Base-by-base conservation (phyloP, 2,888 invertebrate species). In the Furcula furcula region DNA sequence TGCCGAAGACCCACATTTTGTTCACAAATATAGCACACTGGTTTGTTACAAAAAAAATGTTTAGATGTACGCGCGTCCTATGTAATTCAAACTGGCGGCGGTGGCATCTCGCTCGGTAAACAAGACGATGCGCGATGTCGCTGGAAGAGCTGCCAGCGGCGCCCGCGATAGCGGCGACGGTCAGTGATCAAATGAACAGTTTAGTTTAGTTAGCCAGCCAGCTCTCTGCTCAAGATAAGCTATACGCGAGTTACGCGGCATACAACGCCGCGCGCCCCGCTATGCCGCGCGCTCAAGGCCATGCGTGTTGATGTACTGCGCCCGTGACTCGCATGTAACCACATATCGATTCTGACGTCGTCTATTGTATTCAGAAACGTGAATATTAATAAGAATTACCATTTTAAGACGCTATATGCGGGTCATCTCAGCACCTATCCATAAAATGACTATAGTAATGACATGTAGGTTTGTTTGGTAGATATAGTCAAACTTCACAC, bases 321-420 rank as follows among this genome's bases (percentile, higher is more conserved):
- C 66, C 76, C 80, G 77, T 83, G 80, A 81, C 76, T 80, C 59
- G 80, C 73, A 79, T 82, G 64, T 67, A 66, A 67, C 64, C 67
- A 65, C 70, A 71, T 63, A 57, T 49, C 55, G 49, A 62, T 55
- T 53, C 65, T 63, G 43, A 66, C 61, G 64, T 56, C 55, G 42
- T 40, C 71, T 58, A 80, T 80, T 83, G 82, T 79, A 55, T 75
- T 75, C 70, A 61, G 52, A 71, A 74, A 69, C 55, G 46, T 65
- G 66, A 65, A 71, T 65, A 65, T 49, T 64, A 64, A 54, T 50
- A 53, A 45, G 48, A 61, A 57, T 44, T 29, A 50, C 45, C 32
- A 18, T 28, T 12, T 22, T 39, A 46, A 45, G 35, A 42, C 41
- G 38, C 34, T 21, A 33, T 39, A 46, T 36, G 29, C 40, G 27